A percentile compares a stretch with the other conserved stretches of the same genome.
Conservation (phyloP, 2,888 invertebrate species). For the Idaea biselata region DNA sequence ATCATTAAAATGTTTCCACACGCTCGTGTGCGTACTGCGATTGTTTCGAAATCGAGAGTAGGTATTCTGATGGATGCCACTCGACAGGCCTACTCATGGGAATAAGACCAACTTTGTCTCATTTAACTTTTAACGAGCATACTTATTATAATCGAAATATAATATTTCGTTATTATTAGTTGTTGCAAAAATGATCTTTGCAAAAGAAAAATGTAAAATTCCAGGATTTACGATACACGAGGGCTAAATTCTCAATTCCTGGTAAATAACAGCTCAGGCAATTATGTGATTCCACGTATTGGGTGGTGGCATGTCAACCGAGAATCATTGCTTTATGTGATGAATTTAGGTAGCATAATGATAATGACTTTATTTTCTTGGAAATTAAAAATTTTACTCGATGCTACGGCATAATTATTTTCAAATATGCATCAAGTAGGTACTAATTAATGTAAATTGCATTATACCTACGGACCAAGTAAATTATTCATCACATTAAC, state of each 20-base stretch:
- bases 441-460: neutral
- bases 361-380: neutral
- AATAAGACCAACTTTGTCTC: slow-evolving; percentile 24
- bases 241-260: slow-evolving; percentile 39
- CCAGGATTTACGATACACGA: slow-evolving; percentile 33
- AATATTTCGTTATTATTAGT: slow-evolving; percentile 13
- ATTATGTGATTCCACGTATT: slow-evolving; percentile 50
- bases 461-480: neutral
- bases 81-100: slow-evolving; percentile 36
- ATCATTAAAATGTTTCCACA: slow-evolving; percentile 74
- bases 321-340: slow-evolving; percentile 10
- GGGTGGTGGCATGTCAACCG: slow-evolving; percentile 32
- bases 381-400: neutral
- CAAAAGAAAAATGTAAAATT: slow-evolving; percentile 26
- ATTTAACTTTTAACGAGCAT: slow-evolving; percentile 11
- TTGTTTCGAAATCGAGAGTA: slow-evolving; percentile 77
- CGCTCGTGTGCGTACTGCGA: slow-evolving; percentile 61
- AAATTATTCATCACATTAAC: neutral
- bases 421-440: neutral
- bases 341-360: slow-evolving; percentile 10
- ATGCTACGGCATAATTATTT: neutral
- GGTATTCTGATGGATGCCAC: slow-evolving; percentile 32
- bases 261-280: slow-evolving; percentile 46
- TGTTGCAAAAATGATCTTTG: slow-evolving; percentile 2
- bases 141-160: slow-evolving; percentile 16